These are phyloP conservation scores for Corythornis cristatus DNA, from an alignment of 2,113 vertebrate species.

Conservation along the genomic window DNA sequence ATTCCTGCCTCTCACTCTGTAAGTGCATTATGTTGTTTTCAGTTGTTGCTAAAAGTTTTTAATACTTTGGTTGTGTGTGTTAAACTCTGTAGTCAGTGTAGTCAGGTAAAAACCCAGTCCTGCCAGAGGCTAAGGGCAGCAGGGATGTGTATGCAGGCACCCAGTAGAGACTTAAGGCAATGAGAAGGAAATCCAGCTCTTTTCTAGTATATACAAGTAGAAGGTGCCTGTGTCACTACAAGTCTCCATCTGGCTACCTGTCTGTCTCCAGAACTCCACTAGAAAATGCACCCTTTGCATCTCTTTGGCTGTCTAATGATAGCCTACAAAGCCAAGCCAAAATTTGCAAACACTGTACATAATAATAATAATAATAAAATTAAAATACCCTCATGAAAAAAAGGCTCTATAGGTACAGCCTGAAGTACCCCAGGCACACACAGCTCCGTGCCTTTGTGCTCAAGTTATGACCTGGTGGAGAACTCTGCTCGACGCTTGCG, in stretches of 20 bases:
- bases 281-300: not conserved
- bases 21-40: not conserved
- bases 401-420: not conserved
- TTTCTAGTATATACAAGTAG: not conserved
- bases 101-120: not conserved
- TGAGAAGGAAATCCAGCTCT: not conserved
- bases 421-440: not conserved
- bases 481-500: not conserved
- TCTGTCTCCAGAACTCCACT: not conserved
- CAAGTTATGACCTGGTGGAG: conserved; percentile 54
- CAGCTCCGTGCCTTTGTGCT: not conserved
- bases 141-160: not conserved
- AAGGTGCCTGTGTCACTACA: not conserved
- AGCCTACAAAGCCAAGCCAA: not conserved
- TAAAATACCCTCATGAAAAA: not conserved
- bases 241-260: not conserved
- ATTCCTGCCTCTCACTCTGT: not conserved
- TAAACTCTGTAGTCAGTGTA: not conserved
- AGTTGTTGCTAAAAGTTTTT: not conserved
- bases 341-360: conserved; percentile 1
- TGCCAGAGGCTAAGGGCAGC: not conserved
- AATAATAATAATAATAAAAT: not conserved
- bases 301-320: not conserved
- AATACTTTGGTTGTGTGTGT: not conserved
- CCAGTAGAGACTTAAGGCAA: not conserved